Evolutionary conservation across 2,113 vertebrate species (phyloP).

Genomic region (Rhegmatorhina hoffmannsi): DNA sequence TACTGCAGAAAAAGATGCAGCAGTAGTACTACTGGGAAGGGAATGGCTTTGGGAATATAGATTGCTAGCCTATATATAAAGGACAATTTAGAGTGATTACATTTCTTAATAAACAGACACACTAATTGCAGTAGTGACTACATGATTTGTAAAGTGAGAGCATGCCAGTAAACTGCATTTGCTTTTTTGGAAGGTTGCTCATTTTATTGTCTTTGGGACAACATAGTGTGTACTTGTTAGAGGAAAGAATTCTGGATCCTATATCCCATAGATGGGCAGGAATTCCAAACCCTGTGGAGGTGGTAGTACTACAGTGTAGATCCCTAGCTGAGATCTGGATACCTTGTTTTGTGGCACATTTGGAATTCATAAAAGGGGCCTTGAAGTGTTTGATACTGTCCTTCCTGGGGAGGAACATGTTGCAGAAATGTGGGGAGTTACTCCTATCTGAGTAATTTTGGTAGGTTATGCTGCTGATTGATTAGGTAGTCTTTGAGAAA

Average conservation of each 20-base stretch:
- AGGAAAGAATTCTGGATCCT: background rate
- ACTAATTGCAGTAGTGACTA: fast-evolving
- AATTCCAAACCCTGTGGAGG: background rate
- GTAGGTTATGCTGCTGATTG: background rate
- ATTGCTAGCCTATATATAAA: background rate
- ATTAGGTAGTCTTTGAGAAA: background rate
- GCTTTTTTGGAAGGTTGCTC: background rate
- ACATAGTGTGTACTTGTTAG: fast-evolving
- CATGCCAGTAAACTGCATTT: background rate
- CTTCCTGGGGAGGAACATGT: background rate
- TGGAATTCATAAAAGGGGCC: background rate
- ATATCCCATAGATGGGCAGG: background rate
- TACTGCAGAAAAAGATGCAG: background rate
- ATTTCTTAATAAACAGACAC: background rate
- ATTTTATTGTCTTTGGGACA: background rate
- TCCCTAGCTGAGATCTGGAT: background rate
- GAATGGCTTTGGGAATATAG: background rate
- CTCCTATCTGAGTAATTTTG: background rate
- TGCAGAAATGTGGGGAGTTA: background rate
- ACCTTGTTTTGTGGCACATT: background rate
- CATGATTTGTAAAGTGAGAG: background rate
- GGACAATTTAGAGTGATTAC: background rate
- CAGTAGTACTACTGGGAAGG: background rate
- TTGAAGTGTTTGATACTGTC: background rate
- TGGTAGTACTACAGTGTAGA: background rate